Evolutionary conservation across 2,888 invertebrate species (phyloP).

Genomic region (Carabus problematicus): DNA sequence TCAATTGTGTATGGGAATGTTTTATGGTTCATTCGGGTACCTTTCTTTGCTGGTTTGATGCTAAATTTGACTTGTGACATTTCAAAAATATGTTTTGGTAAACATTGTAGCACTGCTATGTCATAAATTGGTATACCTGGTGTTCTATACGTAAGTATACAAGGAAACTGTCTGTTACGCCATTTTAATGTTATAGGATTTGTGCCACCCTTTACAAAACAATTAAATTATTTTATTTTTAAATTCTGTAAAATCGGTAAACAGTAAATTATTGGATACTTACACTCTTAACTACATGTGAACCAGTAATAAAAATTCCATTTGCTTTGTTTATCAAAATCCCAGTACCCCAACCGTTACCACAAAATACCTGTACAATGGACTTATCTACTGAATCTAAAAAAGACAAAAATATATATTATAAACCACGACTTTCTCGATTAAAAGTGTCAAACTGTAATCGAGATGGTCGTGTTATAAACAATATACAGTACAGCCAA

Average conservation of each 20-base stretch:
- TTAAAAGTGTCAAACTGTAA: no score
- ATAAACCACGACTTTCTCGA: background rate
- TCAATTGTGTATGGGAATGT: no score
- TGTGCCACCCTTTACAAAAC: conserved; percentile 11
- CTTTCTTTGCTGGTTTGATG: conserved; percentile 24
- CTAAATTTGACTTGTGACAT: conserved; percentile 27
- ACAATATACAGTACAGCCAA: background rate
- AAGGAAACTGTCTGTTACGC: conserved; percentile 27
- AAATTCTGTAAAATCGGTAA: background rate
- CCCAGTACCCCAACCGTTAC: conserved; percentile 68
- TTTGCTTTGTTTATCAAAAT: conserved; percentile 59
- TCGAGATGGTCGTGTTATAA: background rate
- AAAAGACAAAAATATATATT: background rate
- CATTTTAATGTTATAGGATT: conserved; percentile 33
- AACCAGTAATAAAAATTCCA: conserved; percentile 67
- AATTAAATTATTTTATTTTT: background rate
- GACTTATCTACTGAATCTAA: conserved; percentile 60
- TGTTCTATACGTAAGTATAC: conserved; percentile 15
- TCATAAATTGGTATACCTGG: conserved; percentile 19
- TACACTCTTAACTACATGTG: conserved; percentile 67
- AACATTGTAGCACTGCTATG: conserved; percentile 29
- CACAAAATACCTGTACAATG: conserved; percentile 66
- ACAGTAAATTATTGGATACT: conserved; percentile 43
- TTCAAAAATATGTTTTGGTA: conserved; percentile 4
- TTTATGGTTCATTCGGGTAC: conserved; percentile 2